Evolutionary conservation across 2,888 invertebrate genomes (phyloP).

Genomic region (Mythimna vitellina): DNA sequence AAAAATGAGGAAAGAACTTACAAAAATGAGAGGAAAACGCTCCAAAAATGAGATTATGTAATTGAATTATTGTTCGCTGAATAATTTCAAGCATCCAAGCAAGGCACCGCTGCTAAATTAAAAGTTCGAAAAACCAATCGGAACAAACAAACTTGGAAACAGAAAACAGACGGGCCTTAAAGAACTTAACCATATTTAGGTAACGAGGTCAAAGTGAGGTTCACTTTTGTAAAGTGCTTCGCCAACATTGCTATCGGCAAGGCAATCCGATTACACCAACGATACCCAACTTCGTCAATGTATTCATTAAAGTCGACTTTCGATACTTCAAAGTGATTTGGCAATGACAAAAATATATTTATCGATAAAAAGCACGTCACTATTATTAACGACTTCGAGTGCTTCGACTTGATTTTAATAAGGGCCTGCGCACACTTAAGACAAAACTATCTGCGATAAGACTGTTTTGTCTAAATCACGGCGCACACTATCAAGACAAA

Average conservation of each 20-base stretch:
- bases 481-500: no score
- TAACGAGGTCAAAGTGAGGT: constrained; percentile 83
- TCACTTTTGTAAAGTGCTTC: constrained; percentile 77
- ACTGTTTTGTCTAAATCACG: no score
- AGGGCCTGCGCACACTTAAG: no score
- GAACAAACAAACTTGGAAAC: constrained; percentile 62
- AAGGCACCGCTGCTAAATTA: constrained; percentile 14
- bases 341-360: constrained; percentile 27
- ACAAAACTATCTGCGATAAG: no score
- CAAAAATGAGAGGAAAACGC: neutral
- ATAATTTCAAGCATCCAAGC: constrained; percentile 18
- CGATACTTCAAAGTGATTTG: constrained; percentile 50
- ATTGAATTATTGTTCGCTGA: neutral
- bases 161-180: constrained; percentile 75
- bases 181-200: constrained; percentile 86
- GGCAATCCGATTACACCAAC: constrained; percentile 80
- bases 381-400: constrained; percentile 21
- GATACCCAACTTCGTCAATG: constrained; percentile 70
- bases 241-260: constrained; percentile 71
- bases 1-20: neutral
- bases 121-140: constrained; percentile 50
- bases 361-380: constrained; percentile 42
- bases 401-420: constrained; percentile 11
- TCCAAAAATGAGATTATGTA: neutral
- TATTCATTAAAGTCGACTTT: constrained; percentile 65